These are phyloP conservation scores for Forbesichthys papilliferus DNA, from an alignment of 2,113 vertebrate genomes.

Conservation along the genomic window DNA sequence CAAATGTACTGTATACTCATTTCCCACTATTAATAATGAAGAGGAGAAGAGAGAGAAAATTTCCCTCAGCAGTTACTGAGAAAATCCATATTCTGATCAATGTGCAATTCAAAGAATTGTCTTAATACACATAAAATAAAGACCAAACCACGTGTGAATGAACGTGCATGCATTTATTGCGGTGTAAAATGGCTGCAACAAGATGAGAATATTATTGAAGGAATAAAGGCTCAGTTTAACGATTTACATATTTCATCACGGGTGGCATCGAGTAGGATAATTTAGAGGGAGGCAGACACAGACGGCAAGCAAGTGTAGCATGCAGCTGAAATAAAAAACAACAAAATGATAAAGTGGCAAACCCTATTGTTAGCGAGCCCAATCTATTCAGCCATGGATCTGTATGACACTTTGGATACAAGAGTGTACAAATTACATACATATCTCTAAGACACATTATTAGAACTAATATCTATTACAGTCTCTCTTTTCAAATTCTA, in stretches of 20 bases:
- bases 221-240: constrained; percentile 70
- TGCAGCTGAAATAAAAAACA: too few species aligned
- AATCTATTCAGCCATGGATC: constrained; percentile 48
- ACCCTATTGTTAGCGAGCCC: constrained; percentile 52
- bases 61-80: constrained; percentile 78
- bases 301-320: neutral
- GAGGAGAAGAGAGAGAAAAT: constrained; percentile 71
- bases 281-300: constrained; percentile 47
- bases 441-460: constrained; percentile 38
- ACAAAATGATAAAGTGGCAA: constrained; percentile 66
- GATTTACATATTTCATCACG: constrained; percentile 78
- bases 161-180: constrained; percentile 65
- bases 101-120: constrained; percentile 80
- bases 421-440: constrained; percentile 47
- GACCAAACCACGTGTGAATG: constrained; percentile 54
- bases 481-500: constrained; percentile 40
- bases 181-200: constrained; percentile 71
- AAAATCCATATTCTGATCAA: constrained; percentile 81
- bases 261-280: constrained; percentile 55
- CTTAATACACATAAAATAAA: constrained; percentile 78
- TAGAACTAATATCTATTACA: constrained; percentile 48
- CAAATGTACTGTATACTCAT: constrained; percentile 68
- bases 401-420: constrained; percentile 53
- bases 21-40: constrained; percentile 81
- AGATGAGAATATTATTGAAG: constrained; percentile 72